Evolutionary conservation across 2,888 invertebrate genomes (phyloP), one percentile per base, ranked within the genome.

Genomic region (Epinotia bilunana): DNA sequence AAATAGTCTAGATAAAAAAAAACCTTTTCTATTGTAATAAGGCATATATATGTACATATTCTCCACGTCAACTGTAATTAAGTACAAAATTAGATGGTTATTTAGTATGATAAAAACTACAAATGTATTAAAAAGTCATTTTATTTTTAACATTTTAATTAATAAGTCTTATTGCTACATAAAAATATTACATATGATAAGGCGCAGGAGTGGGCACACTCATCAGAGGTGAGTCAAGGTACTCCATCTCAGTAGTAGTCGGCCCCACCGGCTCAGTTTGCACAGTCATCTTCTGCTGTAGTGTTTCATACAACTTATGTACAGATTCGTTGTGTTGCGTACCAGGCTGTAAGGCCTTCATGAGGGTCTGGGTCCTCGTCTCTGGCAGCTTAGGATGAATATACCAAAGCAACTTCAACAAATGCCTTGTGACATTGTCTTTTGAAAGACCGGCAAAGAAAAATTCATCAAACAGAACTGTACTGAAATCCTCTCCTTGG

Each of bases 401-500:
- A 86, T 98, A 98, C 98, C 98, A 99, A 55, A 99, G 90, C 67
- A 99, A 93, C 87, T 99, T 98, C 64, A 99, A 90, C 85, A 99
- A 95, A 93, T 99, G 99, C 69, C 98, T 95, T 4, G 97, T 97
- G 0, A 99, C 98, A 94, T 98, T 99, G 84, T 99, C 99, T 78
- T 97, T 96, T 1, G 97, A 96, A 20, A 99, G 93, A 0, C 98
- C 98, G 74, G 98, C 98, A 89, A 98, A 97, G 84, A 99, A 97
- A 89, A 99, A 99, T 88, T 99, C 98, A 90, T 99, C 99, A 92
- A 99, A 99, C 61, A 99, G 95, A 1, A 98, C 98, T 3, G 98
- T 98, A 90, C 98, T 99, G 87, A 99, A 99, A 81, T 99, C 98
- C 91, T 99, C 98, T 0, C 97, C 97, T 79, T 97, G 95, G 86